Base-by-base conservation (phyloP, 2,797 vertebrate genomes). In the Sciurus vulgaris region DNA sequence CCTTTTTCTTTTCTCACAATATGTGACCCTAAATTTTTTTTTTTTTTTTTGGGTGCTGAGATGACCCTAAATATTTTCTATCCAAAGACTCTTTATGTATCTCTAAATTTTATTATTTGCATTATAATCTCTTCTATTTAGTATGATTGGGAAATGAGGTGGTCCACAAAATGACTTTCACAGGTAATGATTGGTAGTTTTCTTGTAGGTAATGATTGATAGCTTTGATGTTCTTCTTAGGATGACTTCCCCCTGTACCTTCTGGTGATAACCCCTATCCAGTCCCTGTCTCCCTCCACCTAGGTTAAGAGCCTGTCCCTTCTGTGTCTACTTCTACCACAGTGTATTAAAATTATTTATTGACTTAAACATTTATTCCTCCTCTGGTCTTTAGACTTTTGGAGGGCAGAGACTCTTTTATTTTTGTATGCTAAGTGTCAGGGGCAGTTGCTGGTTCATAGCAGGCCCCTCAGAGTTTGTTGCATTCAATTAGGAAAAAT, bases 41-140 rank as follows among this genome's bases (percentile, higher is more conserved):
- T 38, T 38, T 38, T 38, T 38, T 38, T 38, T 38, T 38, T 38
- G 38, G 38, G 38, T 38, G 38, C 38, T 38, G 38, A 4, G 38
- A 38, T 73, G 38, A 90, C 77, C 51, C 24, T 76, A 95, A 93
- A 83, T 95, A 88, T 79, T 92, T 96, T 86, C 22, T 78, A 59
- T 44, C n/a, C 78, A 94, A 61, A 93, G 69, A 54, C 3, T 76
- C 38, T 72, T 92, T 70, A 63, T 76, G 30, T 79, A 47, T 74
- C 86, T 63, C 70, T 44, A 67, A 54, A 59, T 83, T 93, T 90
- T 93, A 83, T 95, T 91, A 51, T 74, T 91, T 92, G 47, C 86
- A n/a, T 30, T 93, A 8, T 83, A 78, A 84, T 82, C 35, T 33
- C 35, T 73, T 89, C 82, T 94, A 1, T 86, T 56, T 96, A 49